Evolutionary conservation across 2,113 vertebrate species (phyloP), one percentile per base, ranked within the genome.

Genomic region (Brachirus orientalis): DNA sequence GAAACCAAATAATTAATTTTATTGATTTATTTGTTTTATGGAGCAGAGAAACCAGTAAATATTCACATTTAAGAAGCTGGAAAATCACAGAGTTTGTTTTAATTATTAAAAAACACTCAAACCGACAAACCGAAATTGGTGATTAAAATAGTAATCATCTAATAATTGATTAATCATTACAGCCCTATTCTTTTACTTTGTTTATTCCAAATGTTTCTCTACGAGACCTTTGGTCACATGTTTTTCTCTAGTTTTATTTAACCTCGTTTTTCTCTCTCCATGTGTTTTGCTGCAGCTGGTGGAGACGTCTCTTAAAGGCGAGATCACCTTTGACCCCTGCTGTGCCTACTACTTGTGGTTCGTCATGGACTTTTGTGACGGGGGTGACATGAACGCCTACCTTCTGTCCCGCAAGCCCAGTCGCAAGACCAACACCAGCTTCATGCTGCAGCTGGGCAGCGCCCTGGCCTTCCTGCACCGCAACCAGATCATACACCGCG

Each of bases 301-400:
- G 90, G 97, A 99, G 88, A 98, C 97, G 3, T 98, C 97, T 38
- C 83, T 99, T 67, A 98, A 99, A 91, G 97, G 97, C 20, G 96
- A 99, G 89, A 96, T 98, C 86, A 94, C 92, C 67, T 99, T 98
- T 83, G 96, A 98, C 89, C 95, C 95, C 37, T 94, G 93, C 87
- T 96, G 95, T 82, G 94, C 96, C 87, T 98, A 98, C 85, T 98
- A 98, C 89, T 89, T 99, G 88, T 99, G 97, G 97, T 98, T 99
- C 43, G 96, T 99, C 63, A 99, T 95, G 94, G 97, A 99, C 94
- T 99, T 98, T 92, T 99, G 97, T 41, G 96, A 98, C 0, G 97
- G 97, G 7, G 97, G 97, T 0, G 97, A 99, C 82, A 98, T 99
- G 97, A 99, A 99, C 6, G 95, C 97, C 53, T 98, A 98, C 79